Base-by-base conservation (phyloP, 2,797 vertebrate species). In the Lepilemur septentrionalis region DNA sequence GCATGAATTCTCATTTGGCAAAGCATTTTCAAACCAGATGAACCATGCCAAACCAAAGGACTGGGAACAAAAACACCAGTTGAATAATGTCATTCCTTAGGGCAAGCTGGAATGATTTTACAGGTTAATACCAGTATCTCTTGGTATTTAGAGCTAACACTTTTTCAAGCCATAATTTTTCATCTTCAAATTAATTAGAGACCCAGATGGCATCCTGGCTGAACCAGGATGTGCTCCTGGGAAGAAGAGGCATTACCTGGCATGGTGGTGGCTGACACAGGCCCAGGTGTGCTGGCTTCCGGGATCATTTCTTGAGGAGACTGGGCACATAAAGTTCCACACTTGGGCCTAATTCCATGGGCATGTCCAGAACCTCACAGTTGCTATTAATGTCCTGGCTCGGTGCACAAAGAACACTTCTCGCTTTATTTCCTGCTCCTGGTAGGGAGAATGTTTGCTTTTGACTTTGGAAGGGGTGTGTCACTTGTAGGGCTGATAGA, bases 171-270 rank as follows among this genome's bases (percentile, higher is more conserved):
- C 72, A 63, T 81, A 61, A 55, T 69, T 95, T 73, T 84, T 96
- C 57, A 94, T 89, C 48, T 82, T 91, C 69, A 95, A 84, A 85
- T 97, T 91, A 96, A 92, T 88, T 14, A 4, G 38, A 88, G 69
- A 95, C 73, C 28, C 43, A 92, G 41, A 83, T 67, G 35, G 38
- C 52, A 69, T 43, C n/a, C 85, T 89, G n/a, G 86, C 61, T 94
- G 50, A 92, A 79, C 65, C 4, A 67, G 28, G 35, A 50, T 76
- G 35, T 86, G 38, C 43, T 81, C 32, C 46, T 92, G 35, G 17
- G 32, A 80, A 63, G 61, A 78, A 95, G 30, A 94, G 32, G 11
- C 20, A 38, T 95, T 85, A 28, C 32, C 65, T 89, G 73, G 14
- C 50, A 46, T 55, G 65, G 23, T 35, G 2, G 1, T 70, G 3